Percentiles rank a stretch among this genome's conserved stretches.
Conservation (phyloP, 92 coral and sea anemone species). For the Muricea muricata region DNA sequence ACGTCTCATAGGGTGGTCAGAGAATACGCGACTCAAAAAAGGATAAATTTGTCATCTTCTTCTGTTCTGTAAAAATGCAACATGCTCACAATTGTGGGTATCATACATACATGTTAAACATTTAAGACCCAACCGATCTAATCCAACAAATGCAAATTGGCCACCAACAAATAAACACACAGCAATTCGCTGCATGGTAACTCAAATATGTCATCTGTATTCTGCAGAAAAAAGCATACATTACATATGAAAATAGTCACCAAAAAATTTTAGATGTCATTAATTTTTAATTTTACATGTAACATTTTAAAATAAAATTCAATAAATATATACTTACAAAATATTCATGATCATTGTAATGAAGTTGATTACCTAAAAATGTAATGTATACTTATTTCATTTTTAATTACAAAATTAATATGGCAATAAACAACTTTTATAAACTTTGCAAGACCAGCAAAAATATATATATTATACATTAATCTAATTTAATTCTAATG, state of each 20-base stretch:
- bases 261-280: too few species aligned
- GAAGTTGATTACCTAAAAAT: not conserved
- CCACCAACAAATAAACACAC: constrained; percentile 1
- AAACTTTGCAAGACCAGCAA: too few species aligned
- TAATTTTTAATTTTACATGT: too few species aligned
- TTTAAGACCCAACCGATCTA: constrained; percentile 22
- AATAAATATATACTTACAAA: not conserved
- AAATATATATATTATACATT: too few species aligned
- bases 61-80: not conserved
- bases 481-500: too few species aligned
- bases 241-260: too few species aligned
- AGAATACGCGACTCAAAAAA: not conserved
- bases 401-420: too few species aligned
- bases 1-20: not conserved
- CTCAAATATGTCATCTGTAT: constrained; percentile 8
- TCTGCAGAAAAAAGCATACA: not conserved
- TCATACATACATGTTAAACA: constrained; percentile 39
- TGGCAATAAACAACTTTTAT: too few species aligned
- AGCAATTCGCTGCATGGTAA: constrained; percentile 15
- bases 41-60: constrained; percentile 35
- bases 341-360: not conserved
- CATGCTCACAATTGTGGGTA: constrained; percentile 34
- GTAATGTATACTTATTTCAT: too few species aligned
- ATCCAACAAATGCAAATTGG: constrained; percentile 40
- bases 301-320: too few species aligned